Base-by-base conservation (phyloP, 2,888 invertebrate species). In the Sphaerophoria rueppellii region DNA sequence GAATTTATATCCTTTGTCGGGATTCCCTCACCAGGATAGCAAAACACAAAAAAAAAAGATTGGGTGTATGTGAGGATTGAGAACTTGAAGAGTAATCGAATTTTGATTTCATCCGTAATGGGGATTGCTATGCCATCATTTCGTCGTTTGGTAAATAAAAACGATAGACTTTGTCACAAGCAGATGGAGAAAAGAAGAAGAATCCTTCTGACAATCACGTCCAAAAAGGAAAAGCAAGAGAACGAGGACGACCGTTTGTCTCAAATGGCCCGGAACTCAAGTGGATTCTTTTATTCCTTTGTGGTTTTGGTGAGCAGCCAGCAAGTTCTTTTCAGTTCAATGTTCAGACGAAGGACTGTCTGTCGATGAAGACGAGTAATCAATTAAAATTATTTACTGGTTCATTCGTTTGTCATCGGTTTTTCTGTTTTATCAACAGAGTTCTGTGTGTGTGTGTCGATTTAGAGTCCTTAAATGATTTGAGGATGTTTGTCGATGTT, bases 31-130 rank as follows among this genome's bases (percentile, higher is more conserved):
- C 2, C 65, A 48, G 9, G 11, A n/a, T n/a, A n/a, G n/a, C n/a
- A n/a, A n/a, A n/a, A n/a, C n/a, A n/a, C n/a, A n/a, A 37, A 6
- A 61, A 24, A 46, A 43, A 46, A 32, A 12, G 46, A n/a, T 0
- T 32, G 9, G n/a, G 35, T 70, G 43, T 48, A 16, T 46, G 55
- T 40, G 61, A 60, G 48, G 48, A 40, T 55, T 16, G 4, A 65
- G 65, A 82, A 70, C 58, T 78, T 79, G 82, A 82, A 82, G 82
- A 78, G 82, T 78, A 82, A 82, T 82, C 82, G 82, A 78, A 82
- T 82, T 82, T 82, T 82, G 78, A 82, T 74, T 82, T 79, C 82
- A 58, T 63, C 75, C 70, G 70, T 81, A 81, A 81, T 65, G 76
- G 71, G 54, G 71, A 81, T 78, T 70, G 78, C 82, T 82, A 74